Evolutionary conservation across 1,140 invertebrate species (phyloP).

Genomic region (Aphelinus certus): DNA sequence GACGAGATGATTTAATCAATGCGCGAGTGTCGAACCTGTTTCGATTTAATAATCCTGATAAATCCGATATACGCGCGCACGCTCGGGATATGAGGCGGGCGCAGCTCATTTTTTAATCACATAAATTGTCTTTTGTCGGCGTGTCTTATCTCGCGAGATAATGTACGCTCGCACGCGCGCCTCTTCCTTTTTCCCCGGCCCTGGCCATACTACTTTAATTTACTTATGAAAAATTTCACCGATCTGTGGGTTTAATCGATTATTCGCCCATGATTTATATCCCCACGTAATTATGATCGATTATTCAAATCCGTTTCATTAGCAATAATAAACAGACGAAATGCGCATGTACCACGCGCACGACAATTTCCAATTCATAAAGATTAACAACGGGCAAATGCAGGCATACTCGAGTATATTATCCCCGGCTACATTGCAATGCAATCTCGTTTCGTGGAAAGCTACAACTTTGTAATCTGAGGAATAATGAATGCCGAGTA

Average conservation of each 20-base stretch:
- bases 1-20: conserved; percentile 40
- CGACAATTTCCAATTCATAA: too few relatives aligned
- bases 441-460: too few relatives aligned
- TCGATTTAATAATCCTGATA: conserved; percentile 35
- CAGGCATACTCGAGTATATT: too few relatives aligned
- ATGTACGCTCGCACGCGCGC: background rate
- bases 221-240: conserved; percentile 21
- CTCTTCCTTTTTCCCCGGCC: background rate
- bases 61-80: conserved; percentile 22
- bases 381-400: too few relatives aligned
- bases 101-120: conserved; percentile 34
- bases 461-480: too few relatives aligned
- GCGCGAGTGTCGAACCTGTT: conserved; percentile 38
- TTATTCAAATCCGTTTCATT: conserved; percentile 1
- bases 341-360: background rate
- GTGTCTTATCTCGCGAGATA: conserved; percentile 25
- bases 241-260: conserved; percentile 9
- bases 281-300: background rate
- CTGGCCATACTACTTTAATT: conserved; percentile 16
- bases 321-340: background rate
- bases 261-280: background rate
- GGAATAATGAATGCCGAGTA: too few relatives aligned
- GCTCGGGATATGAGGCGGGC: background rate
- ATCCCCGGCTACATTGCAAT: too few relatives aligned
- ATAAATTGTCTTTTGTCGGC: conserved; percentile 39